Conservation (phyloP, 2,888 invertebrate genomes). For the Gonocerus acuteangulatus region DNA sequence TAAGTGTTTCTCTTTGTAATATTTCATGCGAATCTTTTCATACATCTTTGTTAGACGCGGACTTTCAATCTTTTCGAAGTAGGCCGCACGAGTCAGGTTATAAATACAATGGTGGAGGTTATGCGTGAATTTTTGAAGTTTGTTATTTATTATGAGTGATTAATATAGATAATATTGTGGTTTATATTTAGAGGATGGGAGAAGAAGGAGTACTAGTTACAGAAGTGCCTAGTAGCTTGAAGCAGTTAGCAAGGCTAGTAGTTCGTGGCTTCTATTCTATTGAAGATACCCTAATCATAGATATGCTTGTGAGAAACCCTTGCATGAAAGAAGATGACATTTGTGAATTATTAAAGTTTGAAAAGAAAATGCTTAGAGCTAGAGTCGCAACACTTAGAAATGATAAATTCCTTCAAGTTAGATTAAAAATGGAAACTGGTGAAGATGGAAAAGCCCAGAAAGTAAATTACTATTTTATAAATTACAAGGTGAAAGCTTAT, state of each 20-base stretch:
- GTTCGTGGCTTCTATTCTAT: conserved; percentile 88
- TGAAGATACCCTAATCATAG: conserved; percentile 89
- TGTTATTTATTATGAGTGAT: too few species aligned
- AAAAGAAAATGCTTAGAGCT: conserved; percentile 84
- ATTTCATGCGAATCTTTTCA: too few species aligned
- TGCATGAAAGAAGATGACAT: conserved; percentile 91
- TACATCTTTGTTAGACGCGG: too few species aligned
- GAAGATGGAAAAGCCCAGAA: conserved; percentile 89
- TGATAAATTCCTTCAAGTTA: conserved; percentile 88
- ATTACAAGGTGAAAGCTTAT: conserved; percentile 61
- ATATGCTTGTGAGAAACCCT: conserved; percentile 91
- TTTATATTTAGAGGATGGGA: too few species aligned
- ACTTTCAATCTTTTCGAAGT: too few species aligned
- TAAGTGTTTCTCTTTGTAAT: too few species aligned
- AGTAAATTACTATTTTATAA: conserved; percentile 95
- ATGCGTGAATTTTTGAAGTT: too few species aligned
- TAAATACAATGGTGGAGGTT: too few species aligned
- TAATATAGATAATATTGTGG: too few species aligned
- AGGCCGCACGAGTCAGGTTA: too few species aligned
- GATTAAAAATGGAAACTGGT: conserved; percentile 90
- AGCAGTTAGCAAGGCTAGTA: conserved; percentile 82
- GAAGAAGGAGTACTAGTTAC: conserved; percentile 70
- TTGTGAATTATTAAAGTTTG: conserved; percentile 85
- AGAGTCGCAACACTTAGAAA: conserved; percentile 76
- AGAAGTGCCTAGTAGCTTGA: conserved; percentile 88